A percentile compares a stretch with the other conserved stretches of the same genome.
Conservation (phyloP, 2,113 vertebrate genomes). For the Atlantisia rogersi region DNA sequence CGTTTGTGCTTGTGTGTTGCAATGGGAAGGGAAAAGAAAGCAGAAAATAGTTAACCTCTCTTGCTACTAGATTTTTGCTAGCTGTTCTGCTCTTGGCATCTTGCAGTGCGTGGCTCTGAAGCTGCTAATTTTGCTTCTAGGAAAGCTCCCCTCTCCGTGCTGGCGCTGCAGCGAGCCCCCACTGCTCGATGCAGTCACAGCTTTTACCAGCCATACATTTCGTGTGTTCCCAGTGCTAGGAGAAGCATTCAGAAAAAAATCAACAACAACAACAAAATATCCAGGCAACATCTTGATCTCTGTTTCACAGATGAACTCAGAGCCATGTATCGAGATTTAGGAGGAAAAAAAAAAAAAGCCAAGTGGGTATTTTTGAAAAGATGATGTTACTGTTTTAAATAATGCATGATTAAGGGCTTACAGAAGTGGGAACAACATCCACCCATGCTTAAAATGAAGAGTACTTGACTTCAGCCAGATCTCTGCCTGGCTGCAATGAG, state of each 20-base stretch:
- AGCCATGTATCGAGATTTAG: background rate
- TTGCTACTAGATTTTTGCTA: background rate
- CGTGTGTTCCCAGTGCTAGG: background rate
- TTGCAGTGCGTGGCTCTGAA: background rate
- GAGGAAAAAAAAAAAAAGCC: background rate
- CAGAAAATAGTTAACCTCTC: background rate
- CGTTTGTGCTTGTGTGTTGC: background rate
- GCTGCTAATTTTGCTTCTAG: background rate
- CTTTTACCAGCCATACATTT: background rate
- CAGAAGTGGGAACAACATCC: background rate
- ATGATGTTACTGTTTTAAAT: conserved; percentile 13
- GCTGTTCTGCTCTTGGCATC: background rate
- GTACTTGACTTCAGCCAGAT: conserved; percentile 23
- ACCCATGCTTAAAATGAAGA: conserved; percentile 13
- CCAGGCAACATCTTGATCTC: conserved; percentile 32
- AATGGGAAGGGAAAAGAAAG: background rate
- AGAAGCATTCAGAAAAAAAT: background rate
- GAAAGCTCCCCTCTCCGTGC: background rate
- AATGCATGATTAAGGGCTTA: background rate
- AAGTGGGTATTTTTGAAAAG: conserved; percentile 31
- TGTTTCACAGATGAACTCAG: conserved; percentile 20
- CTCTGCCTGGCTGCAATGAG: background rate
- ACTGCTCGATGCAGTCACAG: conserved; percentile 3
- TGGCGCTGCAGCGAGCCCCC: background rate
- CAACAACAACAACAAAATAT: background rate